Percentiles rank a stretch among this genome's conserved stretches.
Evolutionary conservation across 2,888 invertebrate genomes (phyloP).

Genomic region (Tachina lurida): DNA sequence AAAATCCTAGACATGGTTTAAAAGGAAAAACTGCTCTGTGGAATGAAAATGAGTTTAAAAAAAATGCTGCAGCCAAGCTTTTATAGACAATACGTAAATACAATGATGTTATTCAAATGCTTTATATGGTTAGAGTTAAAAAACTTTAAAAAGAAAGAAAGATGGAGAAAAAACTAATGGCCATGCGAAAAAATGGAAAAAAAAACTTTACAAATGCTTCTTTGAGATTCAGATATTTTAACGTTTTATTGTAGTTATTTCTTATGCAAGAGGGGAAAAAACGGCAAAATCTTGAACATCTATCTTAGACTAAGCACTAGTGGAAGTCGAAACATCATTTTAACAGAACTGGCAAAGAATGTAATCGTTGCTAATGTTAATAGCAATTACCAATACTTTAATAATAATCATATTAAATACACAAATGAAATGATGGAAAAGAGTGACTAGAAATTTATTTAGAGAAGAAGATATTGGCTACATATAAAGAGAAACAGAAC

Average conservation of each 20-base stretch:
- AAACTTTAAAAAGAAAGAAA: neutral
- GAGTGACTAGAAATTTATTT: too few relatives aligned
- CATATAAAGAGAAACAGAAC: too few relatives aligned
- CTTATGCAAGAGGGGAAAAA: constrained; percentile 9
- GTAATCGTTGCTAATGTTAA: neutral
- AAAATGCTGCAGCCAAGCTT: constrained; percentile 26
- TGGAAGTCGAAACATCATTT: neutral
- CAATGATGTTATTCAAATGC: constrained; percentile 65
- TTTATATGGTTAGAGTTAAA: constrained; percentile 60
- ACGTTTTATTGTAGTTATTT: constrained; percentile 42
- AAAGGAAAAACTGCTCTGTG: constrained; percentile 10
- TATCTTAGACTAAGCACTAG: constrained; percentile 27
- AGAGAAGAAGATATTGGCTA: too few relatives aligned
- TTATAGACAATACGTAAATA: constrained; percentile 33
- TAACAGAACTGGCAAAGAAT: constrained; percentile 22
- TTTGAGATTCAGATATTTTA: constrained; percentile 56
- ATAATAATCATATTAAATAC: too few relatives aligned
- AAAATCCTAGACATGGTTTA: constrained; percentile 8
- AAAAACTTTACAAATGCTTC: constrained; percentile 41
- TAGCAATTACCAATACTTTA: too few relatives aligned
- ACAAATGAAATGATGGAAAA: too few relatives aligned
- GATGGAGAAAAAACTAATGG: constrained; percentile 10
- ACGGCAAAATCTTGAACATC: constrained; percentile 42
- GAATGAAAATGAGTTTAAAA: neutral
- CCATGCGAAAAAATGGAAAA: neutral